Evolutionary conservation across 2,888 invertebrate species (phyloP).

Genomic region (Archips crataeganus): DNA sequence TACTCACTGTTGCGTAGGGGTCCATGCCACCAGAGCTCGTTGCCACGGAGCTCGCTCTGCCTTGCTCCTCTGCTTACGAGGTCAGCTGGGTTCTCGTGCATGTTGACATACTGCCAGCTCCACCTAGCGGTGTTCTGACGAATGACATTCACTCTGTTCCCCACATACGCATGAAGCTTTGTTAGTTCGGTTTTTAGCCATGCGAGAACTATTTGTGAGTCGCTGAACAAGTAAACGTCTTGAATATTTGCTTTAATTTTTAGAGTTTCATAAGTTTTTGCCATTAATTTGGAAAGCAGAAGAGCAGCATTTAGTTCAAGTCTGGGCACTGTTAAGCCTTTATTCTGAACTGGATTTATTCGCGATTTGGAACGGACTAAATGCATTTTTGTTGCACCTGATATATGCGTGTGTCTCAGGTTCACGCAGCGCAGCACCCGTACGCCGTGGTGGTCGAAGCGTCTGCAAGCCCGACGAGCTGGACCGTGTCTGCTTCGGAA

Average conservation of each 20-base stretch:
- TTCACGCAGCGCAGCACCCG: conserved; percentile 1
- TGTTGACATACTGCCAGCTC: too few relatives aligned
- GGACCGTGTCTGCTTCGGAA: too few relatives aligned
- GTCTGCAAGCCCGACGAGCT: not conserved
- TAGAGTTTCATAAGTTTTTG: too few relatives aligned
- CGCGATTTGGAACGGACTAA: conserved; percentile 11
- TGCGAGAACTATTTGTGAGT: conserved; percentile 6
- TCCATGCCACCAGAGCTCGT: too few relatives aligned
- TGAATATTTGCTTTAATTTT: too few relatives aligned
- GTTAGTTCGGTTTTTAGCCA: conserved; percentile 3
- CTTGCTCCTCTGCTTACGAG: too few relatives aligned
- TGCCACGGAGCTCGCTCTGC: too few relatives aligned
- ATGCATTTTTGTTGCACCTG: not conserved
- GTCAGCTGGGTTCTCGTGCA: too few relatives aligned
- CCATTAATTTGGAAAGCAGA: not conserved
- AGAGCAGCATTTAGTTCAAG: conserved; percentile 7
- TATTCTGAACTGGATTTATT: conserved; percentile 2
- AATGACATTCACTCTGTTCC: not conserved
- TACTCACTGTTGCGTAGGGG: too few relatives aligned
- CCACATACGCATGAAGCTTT: not conserved
- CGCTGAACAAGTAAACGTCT: not conserved
- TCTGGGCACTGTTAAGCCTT: not conserved
- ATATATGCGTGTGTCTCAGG: not conserved
- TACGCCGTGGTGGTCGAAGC: not conserved
- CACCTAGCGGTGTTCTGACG: conserved; percentile 4